Evolutionary conservation across 1,140 invertebrate genomes (phyloP).

Genomic region (Calliphora vicina): DNA sequence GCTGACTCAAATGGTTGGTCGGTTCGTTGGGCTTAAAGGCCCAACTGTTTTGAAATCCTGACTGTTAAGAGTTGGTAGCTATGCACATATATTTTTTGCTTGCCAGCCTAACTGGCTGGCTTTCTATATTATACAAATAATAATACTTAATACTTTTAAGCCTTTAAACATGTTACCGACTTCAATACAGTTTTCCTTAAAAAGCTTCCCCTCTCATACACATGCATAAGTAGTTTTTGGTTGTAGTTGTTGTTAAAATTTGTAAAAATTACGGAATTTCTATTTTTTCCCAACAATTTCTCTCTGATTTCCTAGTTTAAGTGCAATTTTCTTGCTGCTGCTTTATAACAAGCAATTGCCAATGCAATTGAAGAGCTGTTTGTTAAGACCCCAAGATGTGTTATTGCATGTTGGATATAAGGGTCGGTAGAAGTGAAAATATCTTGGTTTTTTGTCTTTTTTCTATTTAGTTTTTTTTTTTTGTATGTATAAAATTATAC

Average conservation of each 20-base stretch:
- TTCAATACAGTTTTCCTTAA: neutral
- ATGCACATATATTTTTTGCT: neutral
- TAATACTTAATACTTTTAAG: neutral
- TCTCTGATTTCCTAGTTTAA: conserved; percentile 6
- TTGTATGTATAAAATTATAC: neutral
- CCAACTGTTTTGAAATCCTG: neutral
- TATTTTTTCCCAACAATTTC: neutral
- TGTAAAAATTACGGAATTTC: neutral
- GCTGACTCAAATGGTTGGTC: neutral
- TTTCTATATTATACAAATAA: neutral
- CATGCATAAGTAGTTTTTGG: neutral
- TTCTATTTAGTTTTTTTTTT: neutral
- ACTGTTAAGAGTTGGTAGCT: neutral
- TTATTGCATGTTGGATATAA: neutral
- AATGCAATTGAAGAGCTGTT: neutral
- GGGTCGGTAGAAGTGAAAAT: neutral
- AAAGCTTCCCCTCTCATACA: neutral
- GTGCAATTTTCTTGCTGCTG: neutral
- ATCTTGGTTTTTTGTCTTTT: neutral
- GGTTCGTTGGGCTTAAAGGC: neutral
- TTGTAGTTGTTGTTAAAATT: neutral
- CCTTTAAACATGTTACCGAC: neutral
- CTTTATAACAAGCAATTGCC: neutral
- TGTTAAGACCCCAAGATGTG: neutral
- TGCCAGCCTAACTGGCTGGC: neutral